Evolutionary conservation across 2,113 vertebrate species (phyloP), one percentile per base, ranked within the genome.

Genomic region (Microcebus griseorufus): DNA sequence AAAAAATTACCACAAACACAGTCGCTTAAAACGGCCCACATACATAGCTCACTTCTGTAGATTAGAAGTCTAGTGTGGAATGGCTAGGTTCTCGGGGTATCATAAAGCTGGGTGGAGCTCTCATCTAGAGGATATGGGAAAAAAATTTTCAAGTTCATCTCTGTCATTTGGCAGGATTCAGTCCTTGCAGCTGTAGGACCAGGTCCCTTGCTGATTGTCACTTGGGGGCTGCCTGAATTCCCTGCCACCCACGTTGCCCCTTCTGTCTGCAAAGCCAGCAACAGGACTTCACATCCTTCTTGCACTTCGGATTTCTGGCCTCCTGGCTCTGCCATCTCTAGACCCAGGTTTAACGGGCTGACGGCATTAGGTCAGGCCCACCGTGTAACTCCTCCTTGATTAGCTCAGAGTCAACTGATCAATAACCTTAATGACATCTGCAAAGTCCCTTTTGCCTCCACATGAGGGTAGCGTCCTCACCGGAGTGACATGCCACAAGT

Each of bases 1-100:
- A 58, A 69, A 67, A 67, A n/a, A 70, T 42, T 1, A 16, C 1
- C 45, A 34, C 4, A 18, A 22, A 22, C 10, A 1, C 0, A 10
- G 39, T 32, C 3, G 14, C 45, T 0, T 1, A 32, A 20, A 86
- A n/a, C 23, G 27, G 10, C 37, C 13, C 10, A 14, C 1, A 1
- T 2, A 20, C 9, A 58, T 5, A 0, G 62, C 72, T 64, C 64
- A 1, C 14, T 37, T 37, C 27, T 16, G 32, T 39, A 22, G 64
- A 27, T 0, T 11, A 45, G 20, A n/a, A 34, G 62, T 5, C 9
- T 14, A 17, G 11, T 20, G 29, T 3, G 6, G 20, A 2, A 12
- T 42, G 45, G 58, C 18, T 3, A 1, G 3, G 3, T 12, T 70
- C 2, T 79, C n/a, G 23, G 25, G 48, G 18, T 6, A 6, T 45